Base-by-base conservation (phyloP, 2,113 vertebrate genomes). In the Tichodroma muraria region DNA sequence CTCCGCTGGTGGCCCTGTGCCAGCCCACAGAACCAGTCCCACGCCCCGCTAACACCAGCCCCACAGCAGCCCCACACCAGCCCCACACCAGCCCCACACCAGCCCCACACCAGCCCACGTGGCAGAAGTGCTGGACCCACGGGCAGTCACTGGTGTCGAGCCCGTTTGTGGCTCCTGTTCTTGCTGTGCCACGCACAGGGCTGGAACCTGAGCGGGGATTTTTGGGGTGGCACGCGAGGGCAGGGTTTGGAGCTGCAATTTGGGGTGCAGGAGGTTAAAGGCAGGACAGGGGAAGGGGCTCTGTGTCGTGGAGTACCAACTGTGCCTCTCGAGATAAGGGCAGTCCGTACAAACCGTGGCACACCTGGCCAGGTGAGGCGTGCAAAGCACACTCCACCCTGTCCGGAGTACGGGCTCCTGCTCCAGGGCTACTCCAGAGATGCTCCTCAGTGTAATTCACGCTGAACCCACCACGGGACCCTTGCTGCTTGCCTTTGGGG, bases 281-380 rank as follows among this genome's bases (percentile, higher is more conserved):
- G 9, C 3, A 4, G 64, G 68, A 6, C 8, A 19, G 52, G 61
- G 38, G 35, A 27, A 33, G 28, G 61, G 38, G 9, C 23, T 76
- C 13, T 5, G 0, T 15, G 15, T 5, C 15, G 0, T 0, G 4
- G 8, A 21, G 57, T 1, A 1, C 25, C 8, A 3, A 0, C 8
- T 9, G 2, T 42, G 38, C 27, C 50, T 49, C 42, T 47, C 8
- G 4, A 52, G 75, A 15, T 24, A 3, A 71, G 28, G 61, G 10
- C 1, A 1, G 24, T 42, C 27, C 4, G 0, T 5, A 11, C 35
- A 11, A 30, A 19, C 9, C 37, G 0, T 3, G 69, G 1, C 0
- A 5, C 69, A 21, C 8, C 68, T 73, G 40, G 66, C 1, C 25
- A 25, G 68, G 31, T 28, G 2, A 15, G 31, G 38, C 5, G 17